Evolutionary conservation across 2,888 invertebrate species (phyloP), one percentile per base, ranked within the genome.

Genomic region (Xanthorhoe designata): DNA sequence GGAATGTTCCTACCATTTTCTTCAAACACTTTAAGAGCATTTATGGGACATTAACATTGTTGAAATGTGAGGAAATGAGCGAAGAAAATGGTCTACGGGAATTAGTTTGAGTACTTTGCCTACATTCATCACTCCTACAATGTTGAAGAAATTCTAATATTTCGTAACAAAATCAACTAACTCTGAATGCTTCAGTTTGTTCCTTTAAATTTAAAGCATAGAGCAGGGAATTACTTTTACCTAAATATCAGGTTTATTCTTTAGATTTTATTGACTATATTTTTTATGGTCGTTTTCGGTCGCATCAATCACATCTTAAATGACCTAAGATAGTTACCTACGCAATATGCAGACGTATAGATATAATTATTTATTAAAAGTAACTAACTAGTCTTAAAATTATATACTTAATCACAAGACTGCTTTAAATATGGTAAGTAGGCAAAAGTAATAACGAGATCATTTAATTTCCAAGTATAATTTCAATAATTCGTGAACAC

Each of bases 1-100:
- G 55, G 67, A 67, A 67, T 64, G 53, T 54, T 56, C 57, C 47
- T 47, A 68, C 64, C 32, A 62, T 63, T 56, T 45, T 58, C 55
- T 35, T 15, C 15, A 35, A 32, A 60, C 51, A 35, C 55, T 38
- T 59, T 47, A n/a, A 15, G 50, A 59, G 45, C 57, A 45, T 66
- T 59, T 55, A 55, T 55, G 66, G 45, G 38, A 45, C 54, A 59
- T 56, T 63, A 47, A 55, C 59, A 67, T 59, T 62, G 66, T 59
- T 47, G 57, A 51, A 59, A 0, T 50, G 35, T 8, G n/a, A 18
- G 42, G 19, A 55, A 66, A 58, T 60, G 56, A 42, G 57, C 38
- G 19, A 54, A n/a, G n/a, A 54, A 42, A 42, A 49, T 32, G 35
- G 35, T 17, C 15, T 52, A 24, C 29, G 10, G 17, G 47, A 47